phyloP scores from a whole-genome alignment of 2,113 vertebrate genomes.

The Sinosuthora webbiana region DNA sequence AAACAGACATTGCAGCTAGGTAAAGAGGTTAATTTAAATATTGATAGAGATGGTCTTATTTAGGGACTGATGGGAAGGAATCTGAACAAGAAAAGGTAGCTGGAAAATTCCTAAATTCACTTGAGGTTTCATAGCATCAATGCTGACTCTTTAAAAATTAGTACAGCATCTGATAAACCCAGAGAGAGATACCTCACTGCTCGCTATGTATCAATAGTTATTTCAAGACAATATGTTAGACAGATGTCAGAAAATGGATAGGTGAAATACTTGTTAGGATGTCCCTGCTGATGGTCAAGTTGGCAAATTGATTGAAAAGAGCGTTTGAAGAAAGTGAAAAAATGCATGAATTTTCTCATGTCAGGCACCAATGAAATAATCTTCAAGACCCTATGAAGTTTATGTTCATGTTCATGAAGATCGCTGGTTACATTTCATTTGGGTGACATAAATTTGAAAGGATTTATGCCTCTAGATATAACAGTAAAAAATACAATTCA shows the following conservation, averaged over 20 bases:
- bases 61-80: not conserved
- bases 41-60: not conserved
- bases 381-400: slow-evolving; percentile 4
- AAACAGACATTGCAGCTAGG: not conserved
- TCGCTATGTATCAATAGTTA: not conserved
- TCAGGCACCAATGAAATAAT: not conserved
- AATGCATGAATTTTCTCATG: not conserved
- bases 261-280: not conserved
- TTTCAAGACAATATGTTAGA: slow-evolving; percentile 6
- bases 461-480: slow-evolving; percentile 49
- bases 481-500: slow-evolving; percentile 42
- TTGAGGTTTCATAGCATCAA: slow-evolving; percentile 22
- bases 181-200: not conserved
- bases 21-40: slow-evolving; percentile 16
- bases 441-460: slow-evolving; percentile 36
- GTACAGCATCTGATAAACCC: not conserved
- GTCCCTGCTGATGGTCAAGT: not conserved
- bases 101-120: slow-evolving; percentile 15
- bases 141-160: slow-evolving; percentile 26
- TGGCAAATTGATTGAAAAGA: not conserved
- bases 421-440: slow-evolving; percentile 8
- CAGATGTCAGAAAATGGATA: not conserved
- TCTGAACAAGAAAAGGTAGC: not conserved
- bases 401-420: not conserved
- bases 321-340: not conserved